phyloP scores from a whole-genome alignment of 2,113 vertebrate species.

The Archilochus colubris region DNA sequence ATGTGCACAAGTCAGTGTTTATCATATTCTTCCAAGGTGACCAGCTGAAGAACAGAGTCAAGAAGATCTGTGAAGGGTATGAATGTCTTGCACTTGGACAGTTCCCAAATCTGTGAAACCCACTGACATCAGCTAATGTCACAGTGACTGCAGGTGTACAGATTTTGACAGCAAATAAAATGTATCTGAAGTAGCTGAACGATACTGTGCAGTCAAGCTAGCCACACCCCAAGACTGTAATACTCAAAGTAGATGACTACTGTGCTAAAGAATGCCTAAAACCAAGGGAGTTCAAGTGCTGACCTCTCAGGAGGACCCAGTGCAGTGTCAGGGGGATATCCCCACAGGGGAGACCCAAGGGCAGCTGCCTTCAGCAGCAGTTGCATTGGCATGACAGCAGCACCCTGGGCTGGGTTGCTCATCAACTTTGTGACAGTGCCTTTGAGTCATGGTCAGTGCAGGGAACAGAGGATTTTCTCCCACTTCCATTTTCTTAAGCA shows the following conservation, averaged over 20 bases:
- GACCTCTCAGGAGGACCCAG: background rate
- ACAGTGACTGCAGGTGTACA: background rate
- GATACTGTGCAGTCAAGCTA: background rate
- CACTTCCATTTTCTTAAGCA: background rate
- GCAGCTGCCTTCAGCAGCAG: background rate
- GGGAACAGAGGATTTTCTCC: background rate
- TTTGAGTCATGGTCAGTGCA: background rate
- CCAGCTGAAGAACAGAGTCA: constrained; percentile 95
- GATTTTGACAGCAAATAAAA: background rate
- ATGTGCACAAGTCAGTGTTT: constrained; percentile 98
- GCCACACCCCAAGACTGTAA: background rate
- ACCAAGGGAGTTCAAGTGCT: background rate
- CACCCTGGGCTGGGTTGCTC: background rate
- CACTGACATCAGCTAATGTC: background rate
- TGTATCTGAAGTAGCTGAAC: background rate
- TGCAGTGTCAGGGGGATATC: background rate
- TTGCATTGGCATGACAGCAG: background rate
- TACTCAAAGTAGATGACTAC: background rate
- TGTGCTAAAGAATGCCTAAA: background rate
- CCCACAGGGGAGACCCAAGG: background rate
- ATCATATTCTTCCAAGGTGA: constrained; percentile 99
- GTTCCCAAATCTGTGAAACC: background rate
- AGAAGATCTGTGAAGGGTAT: constrained; percentile 99
- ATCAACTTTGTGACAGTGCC: background rate
- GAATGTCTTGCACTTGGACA: background rate